Percentiles rank a stretch among this genome's conserved stretches.
phyloP scores from a whole-genome alignment of 1,140 invertebrate species.

The Centruroides vittatus region DNA sequence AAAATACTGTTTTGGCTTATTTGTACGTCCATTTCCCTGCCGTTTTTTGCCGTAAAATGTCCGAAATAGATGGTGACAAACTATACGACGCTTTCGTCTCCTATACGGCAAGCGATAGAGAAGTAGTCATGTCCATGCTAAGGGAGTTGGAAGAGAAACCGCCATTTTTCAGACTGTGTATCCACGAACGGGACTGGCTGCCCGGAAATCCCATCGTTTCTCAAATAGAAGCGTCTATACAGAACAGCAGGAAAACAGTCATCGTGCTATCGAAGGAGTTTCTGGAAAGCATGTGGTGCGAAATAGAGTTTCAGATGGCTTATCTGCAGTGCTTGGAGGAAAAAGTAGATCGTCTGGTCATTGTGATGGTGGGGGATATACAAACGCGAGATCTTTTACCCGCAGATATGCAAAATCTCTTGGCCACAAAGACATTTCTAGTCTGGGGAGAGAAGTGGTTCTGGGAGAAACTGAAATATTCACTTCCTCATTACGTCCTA shows the following conservation, averaged over 20 bases:
- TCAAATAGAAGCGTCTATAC: constrained; percentile 77
- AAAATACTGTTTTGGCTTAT: neutral
- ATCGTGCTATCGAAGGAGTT: constrained; percentile 84
- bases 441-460: constrained; percentile 1
- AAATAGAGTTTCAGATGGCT: constrained; percentile 70
- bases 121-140: constrained; percentile 45
- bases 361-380: constrained; percentile 63
- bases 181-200: constrained; percentile 82
- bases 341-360: constrained; percentile 41
- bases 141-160: constrained; percentile 37
- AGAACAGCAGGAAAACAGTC: constrained; percentile 70
- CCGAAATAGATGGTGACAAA: constrained; percentile 56
- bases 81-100: constrained; percentile 72
- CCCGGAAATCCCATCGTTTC: constrained; percentile 59
- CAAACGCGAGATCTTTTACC: constrained; percentile 18
- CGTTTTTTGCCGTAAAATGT: constrained; percentile 11
- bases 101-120: constrained; percentile 58
- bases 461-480: constrained; percentile 1
- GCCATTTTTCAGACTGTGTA: constrained; percentile 50
- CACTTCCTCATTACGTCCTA: no score
- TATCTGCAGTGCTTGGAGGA: constrained; percentile 34
- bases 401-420: constrained; percentile 22
- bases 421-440: constrained; percentile 35
- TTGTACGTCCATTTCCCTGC: neutral
- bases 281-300: constrained; percentile 80